phyloP scores from a whole-genome alignment of 1,140 invertebrate species.

The Limonius californicus region DNA sequence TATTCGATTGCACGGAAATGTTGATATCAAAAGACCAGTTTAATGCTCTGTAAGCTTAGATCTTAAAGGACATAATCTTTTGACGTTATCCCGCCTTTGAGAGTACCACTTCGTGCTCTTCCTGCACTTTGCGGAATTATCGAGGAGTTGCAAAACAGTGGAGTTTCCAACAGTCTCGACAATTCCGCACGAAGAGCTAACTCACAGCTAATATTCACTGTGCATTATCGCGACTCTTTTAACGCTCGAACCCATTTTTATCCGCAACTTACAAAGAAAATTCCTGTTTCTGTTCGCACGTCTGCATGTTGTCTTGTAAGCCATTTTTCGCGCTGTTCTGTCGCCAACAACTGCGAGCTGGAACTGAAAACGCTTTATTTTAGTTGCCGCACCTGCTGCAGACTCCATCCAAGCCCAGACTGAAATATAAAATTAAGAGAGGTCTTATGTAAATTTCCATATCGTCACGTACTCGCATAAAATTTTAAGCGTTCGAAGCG shows the following conservation, averaged over 20 bases:
- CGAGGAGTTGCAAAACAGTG: background rate
- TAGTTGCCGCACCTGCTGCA: background rate
- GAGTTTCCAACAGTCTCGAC: background rate
- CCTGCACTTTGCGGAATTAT: slow-evolving; percentile 2
- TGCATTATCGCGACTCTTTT: background rate
- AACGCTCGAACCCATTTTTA: background rate
- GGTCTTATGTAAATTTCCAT: slow-evolving; percentile 13
- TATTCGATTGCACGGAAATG: no score
- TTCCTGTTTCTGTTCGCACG: background rate
- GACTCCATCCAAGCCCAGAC: background rate
- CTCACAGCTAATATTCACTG: no score
- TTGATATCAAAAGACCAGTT: background rate
- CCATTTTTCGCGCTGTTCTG: background rate
- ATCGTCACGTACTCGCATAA: slow-evolving; percentile 7
- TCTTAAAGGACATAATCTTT: background rate
- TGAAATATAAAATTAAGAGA: slow-evolving; percentile 10
- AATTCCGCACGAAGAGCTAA: background rate
- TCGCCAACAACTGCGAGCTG: background rate
- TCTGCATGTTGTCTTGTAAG: background rate
- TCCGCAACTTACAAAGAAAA: background rate
- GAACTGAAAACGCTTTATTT: slow-evolving; percentile 3
- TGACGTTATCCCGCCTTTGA: background rate
- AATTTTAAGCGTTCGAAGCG: slow-evolving; percentile 4
- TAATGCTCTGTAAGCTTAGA: background rate
- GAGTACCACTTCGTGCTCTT: background rate